Percentiles rank a stretch among this genome's conserved stretches.
These are phyloP conservation scores for Pristiophorus japonicus DNA, from an alignment of 2,113 vertebrate genomes.

Conservation along the genomic window DNA sequence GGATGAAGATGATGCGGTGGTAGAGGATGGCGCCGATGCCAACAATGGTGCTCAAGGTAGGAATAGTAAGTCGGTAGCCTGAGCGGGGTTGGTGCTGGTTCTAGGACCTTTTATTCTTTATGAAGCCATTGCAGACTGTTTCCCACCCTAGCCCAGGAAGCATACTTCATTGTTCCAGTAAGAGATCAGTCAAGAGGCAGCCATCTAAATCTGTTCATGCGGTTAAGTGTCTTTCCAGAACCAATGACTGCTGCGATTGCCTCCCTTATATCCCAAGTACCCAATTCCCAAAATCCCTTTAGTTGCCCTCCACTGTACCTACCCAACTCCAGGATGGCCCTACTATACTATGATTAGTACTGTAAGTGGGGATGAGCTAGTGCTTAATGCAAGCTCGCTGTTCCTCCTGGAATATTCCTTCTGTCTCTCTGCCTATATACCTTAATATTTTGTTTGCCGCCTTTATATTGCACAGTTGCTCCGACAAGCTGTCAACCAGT, in stretches of 20 bases:
- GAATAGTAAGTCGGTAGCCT: neutral
- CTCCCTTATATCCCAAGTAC: neutral
- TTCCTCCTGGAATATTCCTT: neutral
- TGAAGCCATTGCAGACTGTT: neutral
- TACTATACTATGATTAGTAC: neutral
- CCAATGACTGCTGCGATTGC: neutral
- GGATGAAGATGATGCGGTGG: slow-evolving; percentile 80
- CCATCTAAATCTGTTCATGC: neutral
- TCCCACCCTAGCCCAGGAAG: neutral
- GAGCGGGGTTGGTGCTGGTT: neutral
- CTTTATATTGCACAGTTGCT: neutral
- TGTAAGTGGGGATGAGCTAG: neutral
- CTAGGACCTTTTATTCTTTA: neutral
- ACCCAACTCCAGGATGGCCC: neutral
- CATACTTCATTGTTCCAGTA: neutral
- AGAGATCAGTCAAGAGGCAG: neutral
- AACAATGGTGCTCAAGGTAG: slow-evolving; percentile 87
- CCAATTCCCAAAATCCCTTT: neutral
- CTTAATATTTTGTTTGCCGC: neutral
- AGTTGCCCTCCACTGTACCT: neutral
- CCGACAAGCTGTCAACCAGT: neutral
- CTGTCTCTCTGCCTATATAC: neutral
- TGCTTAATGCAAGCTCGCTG: neutral
- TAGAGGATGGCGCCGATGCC: slow-evolving; percentile 77
- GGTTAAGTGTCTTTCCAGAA: neutral